Base-by-base conservation (phyloP, 2,797 vertebrate genomes). In the Molothrus ater region DNA sequence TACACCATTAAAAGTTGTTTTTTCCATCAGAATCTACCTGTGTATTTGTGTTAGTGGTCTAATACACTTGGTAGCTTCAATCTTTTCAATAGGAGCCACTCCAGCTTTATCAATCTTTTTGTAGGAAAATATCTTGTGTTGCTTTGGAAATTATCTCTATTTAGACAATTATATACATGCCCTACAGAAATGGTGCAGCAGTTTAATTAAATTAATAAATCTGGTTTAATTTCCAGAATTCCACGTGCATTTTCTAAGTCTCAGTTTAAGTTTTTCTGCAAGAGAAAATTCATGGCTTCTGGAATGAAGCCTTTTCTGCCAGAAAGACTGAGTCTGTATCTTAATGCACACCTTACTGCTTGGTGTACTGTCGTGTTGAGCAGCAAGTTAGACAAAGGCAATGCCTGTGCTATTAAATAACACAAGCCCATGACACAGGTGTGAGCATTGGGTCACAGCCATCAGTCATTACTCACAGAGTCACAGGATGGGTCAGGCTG, bases 131-230 rank as follows among this genome's bases (percentile, higher is more conserved):
- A 36, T 2, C 24, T 90, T 56, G 20, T 61, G 31, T 80, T 38
- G 5, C 38, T 89, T 80, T 80, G 32, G 34, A 28, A 85, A 5
- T 74, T 50, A 17, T 53, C 16, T 71, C 32, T 82, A 11, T 29
- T 85, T 36, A 40, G 53, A 72, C 32, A n/a, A 53, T 36, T n/a
- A 53, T 66, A 60, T 6, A 11, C 11, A 26, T 57, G 21, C 10
- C 40, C 19, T 70, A 70, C 22, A 20, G 78, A 82, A 80, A 68
- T 65, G n/a, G 40, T 43, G 18, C n/a, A 59, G 22, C 29, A 45
- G 29, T 51, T 78, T 73, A 80, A 78, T 90, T 92, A 89, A 96
- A 56, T 78, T 73, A 81, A 75, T 92, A 80, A 74, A 74, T 88
- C 40, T 7, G 17, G 13, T 66, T 76, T 81, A 80, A 82, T 53